A percentile compares a stretch with the other conserved stretches of the same genome.
These are phyloP conservation scores for Cephus spinipes DNA, from an alignment of 2,888 invertebrate species.

Conservation along the genomic window DNA sequence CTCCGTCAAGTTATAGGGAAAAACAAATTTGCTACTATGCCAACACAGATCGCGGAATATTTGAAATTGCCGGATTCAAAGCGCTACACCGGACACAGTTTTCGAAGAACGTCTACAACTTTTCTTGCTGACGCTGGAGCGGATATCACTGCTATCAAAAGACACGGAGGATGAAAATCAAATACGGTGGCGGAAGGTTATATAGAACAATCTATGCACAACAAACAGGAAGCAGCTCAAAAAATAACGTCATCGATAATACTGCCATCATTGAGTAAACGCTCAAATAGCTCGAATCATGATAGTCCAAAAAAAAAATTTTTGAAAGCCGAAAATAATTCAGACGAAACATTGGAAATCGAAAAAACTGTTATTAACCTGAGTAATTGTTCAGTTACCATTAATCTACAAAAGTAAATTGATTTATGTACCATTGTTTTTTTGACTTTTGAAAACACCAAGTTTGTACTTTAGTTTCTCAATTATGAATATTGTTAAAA, in stretches of 20 bases:
- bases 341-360: no score
- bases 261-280: not conserved
- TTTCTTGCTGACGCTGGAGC: conserved; percentile 33
- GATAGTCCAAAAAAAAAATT: no score
- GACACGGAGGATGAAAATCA: conserved; percentile 34
- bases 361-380: no score
- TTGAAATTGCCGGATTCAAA: conserved; percentile 31
- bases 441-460: not conserved
- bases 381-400: no score
- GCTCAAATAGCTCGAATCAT: not conserved
- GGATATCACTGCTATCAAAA: conserved; percentile 31
- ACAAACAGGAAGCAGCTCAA: conserved; percentile 1
- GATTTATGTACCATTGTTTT: not conserved
- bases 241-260: conserved; percentile 6
- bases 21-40: conserved; percentile 35
- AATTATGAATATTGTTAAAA: no score
- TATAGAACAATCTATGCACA: conserved; percentile 27
- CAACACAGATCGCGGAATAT: conserved; percentile 32
- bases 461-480: not conserved
- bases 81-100: conserved; percentile 33
- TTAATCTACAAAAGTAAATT: not conserved
- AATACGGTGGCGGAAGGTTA: conserved; percentile 35
- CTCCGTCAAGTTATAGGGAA: conserved; percentile 29
- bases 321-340: no score
- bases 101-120: conserved; percentile 32